Base-by-base conservation (phyloP, 2,113 vertebrate species). In the Nothobranchius furzeri region DNA sequence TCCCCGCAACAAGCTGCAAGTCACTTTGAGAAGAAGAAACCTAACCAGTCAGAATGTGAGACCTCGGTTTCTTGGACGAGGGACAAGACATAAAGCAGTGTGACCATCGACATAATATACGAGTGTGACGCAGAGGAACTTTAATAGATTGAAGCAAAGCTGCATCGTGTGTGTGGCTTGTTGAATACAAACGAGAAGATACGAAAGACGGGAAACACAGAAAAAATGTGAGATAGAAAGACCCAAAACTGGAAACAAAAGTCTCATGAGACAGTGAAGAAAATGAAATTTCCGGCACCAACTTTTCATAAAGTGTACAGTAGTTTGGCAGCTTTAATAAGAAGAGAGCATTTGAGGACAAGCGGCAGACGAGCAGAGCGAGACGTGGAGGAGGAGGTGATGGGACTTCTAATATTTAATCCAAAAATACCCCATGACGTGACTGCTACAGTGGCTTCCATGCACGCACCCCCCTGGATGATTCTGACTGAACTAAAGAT, bases 241-340 rank as follows among this genome's bases (percentile, higher is more conserved):
- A 40, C 6, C 9, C 7, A 40, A 40, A 40, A 9, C 20, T n/a
- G 42, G 47, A 71, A 52, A 64, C 15, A 14, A 67, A 68, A 58
- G 56, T 48, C 14, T 48, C 35, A 4, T 52, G 15, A 24, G 53
- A 51, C 43, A 24, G 52, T 36, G 65, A 47, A 62, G 73, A 62
- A 81, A 84, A 84, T 84, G 64, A 45, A 67, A 84, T 76, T 69
- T 58, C 70, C 83, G 75, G 77, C 77, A 64, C 40, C 2, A 54
- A 4, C 20, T 68, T 60, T 3, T 46, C 55, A 64, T 24, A 53
- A 60, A 66, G 46, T 51, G 36, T 62, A 49, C 25, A 5, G 57
- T 47, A 64, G 51, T 20, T 58, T 65, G 64, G 68, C 46, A 64
- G 37, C 35, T 76, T 81, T 67, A 61, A 73, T 77, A 65, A 70